phyloP scores from a whole-genome alignment of 1,140 invertebrate genomes.

The Eumeta japonica region DNA sequence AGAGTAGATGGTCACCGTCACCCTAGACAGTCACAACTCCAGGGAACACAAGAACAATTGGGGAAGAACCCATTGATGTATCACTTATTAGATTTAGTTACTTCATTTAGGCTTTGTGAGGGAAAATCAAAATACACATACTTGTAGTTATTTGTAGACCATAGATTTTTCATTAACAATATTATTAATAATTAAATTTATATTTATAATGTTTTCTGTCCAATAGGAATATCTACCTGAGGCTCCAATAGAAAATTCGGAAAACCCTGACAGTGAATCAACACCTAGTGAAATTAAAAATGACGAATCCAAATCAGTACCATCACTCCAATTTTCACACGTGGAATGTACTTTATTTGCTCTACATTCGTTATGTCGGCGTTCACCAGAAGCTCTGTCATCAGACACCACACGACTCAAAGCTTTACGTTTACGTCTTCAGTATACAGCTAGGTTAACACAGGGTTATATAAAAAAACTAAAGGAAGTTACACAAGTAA shows the following conservation, averaged over 20 bases:
- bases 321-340: constrained; percentile 86
- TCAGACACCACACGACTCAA: constrained; percentile 79
- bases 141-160: too few relatives aligned
- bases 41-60: too few relatives aligned
- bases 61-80: too few relatives aligned
- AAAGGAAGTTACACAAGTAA: constrained; percentile 74
- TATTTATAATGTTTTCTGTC: constrained; percentile 16
- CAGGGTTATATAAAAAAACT: constrained; percentile 91
- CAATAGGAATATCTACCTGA: constrained; percentile 74
- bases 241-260: constrained; percentile 69
- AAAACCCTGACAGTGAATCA: constrained; percentile 41
- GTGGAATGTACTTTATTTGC: constrained; percentile 91
- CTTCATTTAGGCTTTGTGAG: too few relatives aligned
- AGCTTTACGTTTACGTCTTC: constrained; percentile 83
- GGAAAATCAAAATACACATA: too few relatives aligned
- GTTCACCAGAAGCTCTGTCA: constrained; percentile 71
- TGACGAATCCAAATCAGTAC: constrained; percentile 49
- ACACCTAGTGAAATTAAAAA: constrained; percentile 11
- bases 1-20: too few relatives aligned
- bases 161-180: too few relatives aligned
- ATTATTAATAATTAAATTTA: neutral
- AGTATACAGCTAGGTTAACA: constrained; percentile 89
- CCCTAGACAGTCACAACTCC: too few relatives aligned
- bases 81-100: too few relatives aligned
- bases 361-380: constrained; percentile 84